Conservation (phyloP, 64 coral and sea anemone species). For the Anthopleura sola region DNA sequence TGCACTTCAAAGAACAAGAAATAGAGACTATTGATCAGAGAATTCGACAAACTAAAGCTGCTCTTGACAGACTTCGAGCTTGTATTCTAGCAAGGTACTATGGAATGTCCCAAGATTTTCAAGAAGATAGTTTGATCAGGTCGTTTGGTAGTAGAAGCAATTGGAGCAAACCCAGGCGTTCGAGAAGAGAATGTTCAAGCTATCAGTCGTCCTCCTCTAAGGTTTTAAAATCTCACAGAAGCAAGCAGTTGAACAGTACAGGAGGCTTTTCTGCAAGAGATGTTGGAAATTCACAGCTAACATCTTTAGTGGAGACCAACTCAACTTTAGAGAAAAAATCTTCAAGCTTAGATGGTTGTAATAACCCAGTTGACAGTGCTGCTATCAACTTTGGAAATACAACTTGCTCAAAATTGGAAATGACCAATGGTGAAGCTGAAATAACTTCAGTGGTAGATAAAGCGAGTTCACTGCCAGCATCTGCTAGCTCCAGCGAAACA, state of each 20-base stretch:
- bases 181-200: background rate
- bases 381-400: background rate
- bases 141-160: background rate
- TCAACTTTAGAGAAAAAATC: background rate
- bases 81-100: conserved; percentile 97
- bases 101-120: conserved; percentile 47
- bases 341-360: background rate
- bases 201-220: background rate
- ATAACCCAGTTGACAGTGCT: too few species aligned
- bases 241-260: background rate
- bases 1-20: conserved; percentile 86
- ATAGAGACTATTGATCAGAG: conserved; percentile 73
- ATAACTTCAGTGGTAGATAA: background rate
- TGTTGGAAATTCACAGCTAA: background rate
- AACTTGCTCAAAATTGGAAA: background rate
- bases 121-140: background rate
- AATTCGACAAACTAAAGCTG: conserved; percentile 63
- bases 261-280: background rate
- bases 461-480: background rate
- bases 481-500: background rate
- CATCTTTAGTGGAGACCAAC: background rate
- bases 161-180: background rate
- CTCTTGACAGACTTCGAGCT: conserved; percentile 84
- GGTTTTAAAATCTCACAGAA: background rate
- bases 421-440: background rate